A percentile compares a stretch with the other conserved stretches of the same genome.
Evolutionary conservation across 2,888 invertebrate genomes (phyloP).

Genomic region (Congeria kusceri): DNA sequence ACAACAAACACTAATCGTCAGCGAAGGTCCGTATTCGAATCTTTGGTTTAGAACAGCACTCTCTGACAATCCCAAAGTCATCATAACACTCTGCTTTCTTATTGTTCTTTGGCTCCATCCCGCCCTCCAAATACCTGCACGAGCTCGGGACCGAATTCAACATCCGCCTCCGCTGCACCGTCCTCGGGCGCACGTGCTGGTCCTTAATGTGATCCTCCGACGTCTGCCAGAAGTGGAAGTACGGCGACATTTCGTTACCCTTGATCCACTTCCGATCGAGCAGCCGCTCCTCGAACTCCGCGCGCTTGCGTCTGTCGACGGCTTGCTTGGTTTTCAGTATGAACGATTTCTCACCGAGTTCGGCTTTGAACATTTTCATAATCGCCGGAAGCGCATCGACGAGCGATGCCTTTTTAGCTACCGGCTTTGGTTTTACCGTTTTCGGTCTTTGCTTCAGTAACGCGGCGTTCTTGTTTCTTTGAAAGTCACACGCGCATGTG

Average conservation of each 20-base stretch:
- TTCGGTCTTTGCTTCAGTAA: neutral
- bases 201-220: constrained; percentile 36
- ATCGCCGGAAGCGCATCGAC: constrained; percentile 21
- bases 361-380: constrained; percentile 18
- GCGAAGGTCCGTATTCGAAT: constrained; percentile 21
- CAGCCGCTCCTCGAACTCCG: neutral
- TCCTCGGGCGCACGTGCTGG: constrained; percentile 28
- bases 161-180: constrained; percentile 3
- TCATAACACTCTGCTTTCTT: neutral
- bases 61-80: constrained; percentile 36
- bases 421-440: neutral
- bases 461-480: neutral
- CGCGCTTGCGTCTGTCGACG: neutral
- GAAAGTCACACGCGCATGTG: neutral
- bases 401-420: neutral
- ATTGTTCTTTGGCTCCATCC: neutral
- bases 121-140: neutral
- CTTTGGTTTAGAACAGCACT: constrained; percentile 34
- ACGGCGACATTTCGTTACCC: constrained; percentile 30
- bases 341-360: constrained; percentile 18
- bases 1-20: too few species aligned
- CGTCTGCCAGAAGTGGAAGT: constrained; percentile 34
- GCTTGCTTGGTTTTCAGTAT: constrained; percentile 18
- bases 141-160: constrained; percentile 10
- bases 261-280: constrained; percentile 23